phyloP scores from a whole-genome alignment of 2,888 invertebrate genomes.

The Agrochola circellaris region DNA sequence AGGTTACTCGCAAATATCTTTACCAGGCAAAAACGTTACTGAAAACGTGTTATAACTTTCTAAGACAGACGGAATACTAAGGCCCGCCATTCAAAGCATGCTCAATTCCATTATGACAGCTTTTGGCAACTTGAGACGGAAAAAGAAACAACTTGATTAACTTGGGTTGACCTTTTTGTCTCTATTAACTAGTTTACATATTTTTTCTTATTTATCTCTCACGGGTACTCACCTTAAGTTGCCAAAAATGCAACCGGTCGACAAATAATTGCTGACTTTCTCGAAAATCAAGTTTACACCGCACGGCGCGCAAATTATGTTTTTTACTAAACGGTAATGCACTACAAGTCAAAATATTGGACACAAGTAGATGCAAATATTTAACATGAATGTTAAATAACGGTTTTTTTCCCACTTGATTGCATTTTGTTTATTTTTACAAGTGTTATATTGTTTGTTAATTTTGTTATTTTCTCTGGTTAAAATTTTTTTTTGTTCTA shows the following conservation, averaged over 20 bases:
- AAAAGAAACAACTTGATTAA: background rate
- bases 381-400: background rate
- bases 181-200: background rate
- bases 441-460: too few relatives aligned
- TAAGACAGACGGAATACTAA: too few relatives aligned
- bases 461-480: background rate
- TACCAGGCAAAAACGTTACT: background rate
- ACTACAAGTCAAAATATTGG: conserved; percentile 2
- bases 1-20: background rate
- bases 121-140: background rate
- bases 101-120: too few relatives aligned
- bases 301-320: background rate
- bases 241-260: conserved; percentile 12
- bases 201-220: background rate
- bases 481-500: background rate
- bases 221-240: background rate
- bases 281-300: conserved; percentile 14
- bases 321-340: conserved; percentile 15
- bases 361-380: background rate
- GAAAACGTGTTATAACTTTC: background rate
- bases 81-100: background rate
- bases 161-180: background rate
- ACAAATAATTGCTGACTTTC: background rate
- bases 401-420: background rate
- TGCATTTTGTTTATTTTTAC: background rate